phyloP scores from a whole-genome alignment of 2,888 invertebrate genomes.

The Eumerus sabulonum region DNA sequence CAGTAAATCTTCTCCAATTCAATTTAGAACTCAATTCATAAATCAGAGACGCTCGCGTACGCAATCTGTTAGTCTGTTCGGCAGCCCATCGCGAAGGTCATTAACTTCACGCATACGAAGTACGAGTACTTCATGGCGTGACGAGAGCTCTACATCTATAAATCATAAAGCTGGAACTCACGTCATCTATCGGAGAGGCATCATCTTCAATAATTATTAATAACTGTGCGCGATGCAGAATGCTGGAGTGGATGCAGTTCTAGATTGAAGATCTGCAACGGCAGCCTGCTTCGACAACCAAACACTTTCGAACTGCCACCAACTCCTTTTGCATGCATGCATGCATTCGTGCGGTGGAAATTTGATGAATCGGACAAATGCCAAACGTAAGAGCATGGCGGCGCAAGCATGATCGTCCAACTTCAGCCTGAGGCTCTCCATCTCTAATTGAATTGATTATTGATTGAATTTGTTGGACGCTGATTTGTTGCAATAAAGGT shows the following conservation, averaged over 20 bases:
- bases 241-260: too few relatives aligned
- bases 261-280: not conserved
- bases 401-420: not conserved
- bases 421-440: conserved; percentile 9
- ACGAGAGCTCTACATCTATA: conserved; percentile 50
- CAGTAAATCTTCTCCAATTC: conserved; percentile 61
- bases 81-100: conserved; percentile 55
- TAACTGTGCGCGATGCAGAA: conserved; percentile 26
- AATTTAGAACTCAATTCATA: conserved; percentile 63
- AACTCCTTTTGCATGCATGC: conserved; percentile 12
- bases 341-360: conserved; percentile 42
- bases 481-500: conserved; percentile 68
- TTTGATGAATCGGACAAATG: conserved; percentile 59
- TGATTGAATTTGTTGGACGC: conserved; percentile 68
- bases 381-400: conserved; percentile 26
- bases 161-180: conserved; percentile 43
- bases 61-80: not conserved
- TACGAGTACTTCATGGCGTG: conserved; percentile 30
- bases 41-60: conserved; percentile 53
- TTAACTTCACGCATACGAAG: conserved; percentile 56
- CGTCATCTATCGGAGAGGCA: conserved; percentile 62
- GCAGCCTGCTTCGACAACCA: conserved; percentile 53
- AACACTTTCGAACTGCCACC: conserved; percentile 49
- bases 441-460: conserved; percentile 67
- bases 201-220: conserved; percentile 68